Evolutionary conservation across 2,888 invertebrate species (phyloP).

Genomic region (Cheilosia urbana): DNA sequence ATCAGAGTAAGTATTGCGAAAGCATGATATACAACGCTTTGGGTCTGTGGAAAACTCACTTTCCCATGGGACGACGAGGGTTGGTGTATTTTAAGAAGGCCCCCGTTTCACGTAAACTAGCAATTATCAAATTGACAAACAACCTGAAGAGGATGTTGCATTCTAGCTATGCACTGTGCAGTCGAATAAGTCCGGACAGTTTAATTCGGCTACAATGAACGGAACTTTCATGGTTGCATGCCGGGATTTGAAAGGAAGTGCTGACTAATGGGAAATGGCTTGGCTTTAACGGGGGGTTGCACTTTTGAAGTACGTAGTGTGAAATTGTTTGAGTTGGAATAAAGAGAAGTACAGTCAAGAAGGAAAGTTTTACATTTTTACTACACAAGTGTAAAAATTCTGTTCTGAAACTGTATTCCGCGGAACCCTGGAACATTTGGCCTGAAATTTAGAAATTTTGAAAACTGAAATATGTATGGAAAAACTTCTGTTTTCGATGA

Average conservation of each 20-base stretch:
- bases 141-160: conserved; percentile 36
- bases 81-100: conserved; percentile 22
- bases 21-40: conserved; percentile 47
- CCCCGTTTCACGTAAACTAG: conserved; percentile 50
- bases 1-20: conserved; percentile 36
- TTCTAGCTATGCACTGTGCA: conserved; percentile 1
- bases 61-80: conserved; percentile 15
- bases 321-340: background rate
- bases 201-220: conserved; percentile 22
- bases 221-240: conserved; percentile 47
- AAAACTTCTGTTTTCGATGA: no score
- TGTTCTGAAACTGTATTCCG: no score
- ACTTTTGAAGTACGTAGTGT: background rate
- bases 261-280: background rate
- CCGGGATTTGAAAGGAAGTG: conserved; percentile 36
- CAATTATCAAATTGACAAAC: conserved; percentile 74
- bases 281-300: background rate
- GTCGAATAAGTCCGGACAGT: background rate
- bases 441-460: no score
- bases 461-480: no score
- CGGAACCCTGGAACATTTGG: no score
- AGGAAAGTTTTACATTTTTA: no score
- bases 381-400: no score
- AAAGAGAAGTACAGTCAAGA: no score
- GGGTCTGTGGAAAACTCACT: conserved; percentile 30